Conservation (phyloP, 2,888 invertebrate genomes). For the Fissipunctia ypsillon region DNA sequence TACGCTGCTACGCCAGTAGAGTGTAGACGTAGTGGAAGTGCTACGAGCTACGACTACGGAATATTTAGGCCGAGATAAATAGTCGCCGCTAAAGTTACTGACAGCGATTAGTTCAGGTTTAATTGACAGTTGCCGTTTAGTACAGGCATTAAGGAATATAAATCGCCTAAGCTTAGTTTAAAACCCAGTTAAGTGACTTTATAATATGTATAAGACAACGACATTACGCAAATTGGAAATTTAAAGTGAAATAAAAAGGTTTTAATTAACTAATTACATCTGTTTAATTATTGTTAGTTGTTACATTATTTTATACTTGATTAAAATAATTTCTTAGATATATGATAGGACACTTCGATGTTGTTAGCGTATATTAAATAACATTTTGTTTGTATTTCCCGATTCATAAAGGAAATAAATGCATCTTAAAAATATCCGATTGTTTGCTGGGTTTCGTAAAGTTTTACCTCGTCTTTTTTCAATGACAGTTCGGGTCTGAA, state of each 20-base stretch:
- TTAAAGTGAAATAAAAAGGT: slow-evolving; percentile 24
- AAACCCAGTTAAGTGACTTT: slow-evolving; percentile 6
- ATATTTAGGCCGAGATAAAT: slow-evolving; percentile 51
- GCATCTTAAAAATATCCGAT: slow-evolving; percentile 80
- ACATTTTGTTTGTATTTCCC: not conserved
- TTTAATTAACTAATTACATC: slow-evolving; percentile 13
- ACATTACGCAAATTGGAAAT: not conserved
- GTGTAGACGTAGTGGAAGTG: slow-evolving; percentile 20
- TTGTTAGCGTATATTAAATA: slow-evolving; percentile 17
- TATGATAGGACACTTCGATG: slow-evolving; percentile 32
- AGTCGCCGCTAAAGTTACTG: slow-evolving; percentile 16
- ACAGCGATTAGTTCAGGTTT: slow-evolving; percentile 37
- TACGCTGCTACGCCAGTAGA: slow-evolving; percentile 24
- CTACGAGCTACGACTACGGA: slow-evolving; percentile 32
- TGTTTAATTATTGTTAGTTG: slow-evolving; percentile 24
- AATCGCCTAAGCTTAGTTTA: slow-evolving; percentile 17
- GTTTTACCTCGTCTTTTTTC: slow-evolving; percentile 86
- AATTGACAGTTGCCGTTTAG: slow-evolving; percentile 22
- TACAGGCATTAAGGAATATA: slow-evolving; percentile 2
- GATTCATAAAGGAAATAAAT: slow-evolving; percentile 17
- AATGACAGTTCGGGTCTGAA: slow-evolving; percentile 83
- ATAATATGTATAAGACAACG: not conserved
- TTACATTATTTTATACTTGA: slow-evolving; percentile 25
- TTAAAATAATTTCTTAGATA: slow-evolving; percentile 35
- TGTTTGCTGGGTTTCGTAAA: slow-evolving; percentile 81